phyloP scores from a whole-genome alignment of 2,888 invertebrate genomes.

The Emesis russula region DNA sequence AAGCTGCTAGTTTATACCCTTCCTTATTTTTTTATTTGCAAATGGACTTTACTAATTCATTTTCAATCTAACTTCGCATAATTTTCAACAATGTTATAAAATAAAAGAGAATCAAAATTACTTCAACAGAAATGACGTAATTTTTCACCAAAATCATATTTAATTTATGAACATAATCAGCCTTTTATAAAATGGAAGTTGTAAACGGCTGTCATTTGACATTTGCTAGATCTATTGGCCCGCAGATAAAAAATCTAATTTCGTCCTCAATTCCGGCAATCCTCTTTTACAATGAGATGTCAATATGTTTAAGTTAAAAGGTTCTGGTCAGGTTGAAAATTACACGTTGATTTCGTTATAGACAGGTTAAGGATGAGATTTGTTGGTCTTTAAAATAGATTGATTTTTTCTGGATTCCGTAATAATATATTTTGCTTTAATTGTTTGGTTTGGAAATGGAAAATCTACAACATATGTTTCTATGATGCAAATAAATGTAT shows the following conservation, averaged over 20 bases:
- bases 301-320: conserved; percentile 23
- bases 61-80: no score
- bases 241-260: conserved; percentile 43
- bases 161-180: not conserved
- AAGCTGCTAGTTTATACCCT: no score
- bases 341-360: not conserved
- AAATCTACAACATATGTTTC: no score
- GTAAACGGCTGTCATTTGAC: conserved; percentile 25
- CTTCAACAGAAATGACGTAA: not conserved
- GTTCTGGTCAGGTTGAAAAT: conserved; percentile 16
- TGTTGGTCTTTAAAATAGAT: not conserved
- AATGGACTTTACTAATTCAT: no score
- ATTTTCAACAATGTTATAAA: no score
- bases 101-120: not conserved
- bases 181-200: conserved; percentile 1
- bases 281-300: conserved; percentile 23
- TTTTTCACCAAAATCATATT: not conserved
- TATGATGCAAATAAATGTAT: no score
- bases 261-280: conserved; percentile 8
- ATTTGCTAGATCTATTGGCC: conserved; percentile 30
- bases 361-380: not conserved
- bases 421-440: no score
- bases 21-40: no score
- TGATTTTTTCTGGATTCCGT: not conserved
- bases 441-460: no score